Conservation (phyloP, 64 coral and sea anemone species). For the Montipora capricornis region DNA sequence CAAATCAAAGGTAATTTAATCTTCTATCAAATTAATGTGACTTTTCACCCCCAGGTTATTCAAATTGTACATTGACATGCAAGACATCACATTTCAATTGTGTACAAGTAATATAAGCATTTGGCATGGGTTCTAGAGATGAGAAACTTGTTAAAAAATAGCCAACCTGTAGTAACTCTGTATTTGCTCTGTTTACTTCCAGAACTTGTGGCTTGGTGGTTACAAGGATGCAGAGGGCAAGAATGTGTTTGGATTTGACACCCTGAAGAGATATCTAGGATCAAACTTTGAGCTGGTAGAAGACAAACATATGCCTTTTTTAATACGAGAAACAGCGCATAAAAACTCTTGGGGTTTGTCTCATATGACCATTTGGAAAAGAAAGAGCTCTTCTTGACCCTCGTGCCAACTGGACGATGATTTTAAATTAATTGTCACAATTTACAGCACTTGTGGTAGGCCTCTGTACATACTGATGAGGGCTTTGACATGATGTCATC, state of each 20-base stretch:
- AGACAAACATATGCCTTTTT: conserved; percentile 57
- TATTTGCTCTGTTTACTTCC: neutral
- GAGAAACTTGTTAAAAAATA: no score
- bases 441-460: no score
- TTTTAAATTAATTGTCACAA: no score
- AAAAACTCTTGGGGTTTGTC: conserved; percentile 70
- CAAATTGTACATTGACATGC: no score
- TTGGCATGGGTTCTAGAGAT: no score
- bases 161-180: neutral
- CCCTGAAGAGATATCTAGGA: conserved; percentile 30
- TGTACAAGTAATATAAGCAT: no score
- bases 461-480: no score
- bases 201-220: conserved; percentile 72
- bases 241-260: conserved; percentile 45
- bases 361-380: conserved; percentile 57
- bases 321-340: conserved; percentile 55
- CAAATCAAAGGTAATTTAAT: no score
- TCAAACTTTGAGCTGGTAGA: conserved; percentile 65
- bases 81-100: no score
- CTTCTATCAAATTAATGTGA: no score
- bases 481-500: no score
- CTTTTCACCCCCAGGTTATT: no score
- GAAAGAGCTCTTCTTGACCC: neutral
- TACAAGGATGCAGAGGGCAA: conserved; percentile 54
- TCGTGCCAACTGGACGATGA: neutral